phyloP scores from a whole-genome alignment of 2,113 vertebrate genomes.

The Mixornis gularis region DNA sequence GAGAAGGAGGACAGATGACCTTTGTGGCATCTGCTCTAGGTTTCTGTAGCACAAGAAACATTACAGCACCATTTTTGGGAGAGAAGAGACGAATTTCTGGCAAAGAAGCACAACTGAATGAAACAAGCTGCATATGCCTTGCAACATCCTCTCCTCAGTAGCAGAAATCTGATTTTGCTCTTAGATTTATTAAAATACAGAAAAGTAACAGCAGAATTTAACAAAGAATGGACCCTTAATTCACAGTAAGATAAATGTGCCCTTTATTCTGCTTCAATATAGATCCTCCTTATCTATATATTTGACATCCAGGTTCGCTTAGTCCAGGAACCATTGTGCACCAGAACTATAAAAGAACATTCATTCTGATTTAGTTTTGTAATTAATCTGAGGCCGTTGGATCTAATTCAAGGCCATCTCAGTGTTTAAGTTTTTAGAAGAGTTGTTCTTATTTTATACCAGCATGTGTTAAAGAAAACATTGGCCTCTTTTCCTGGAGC shows the following conservation, averaged over 20 bases:
- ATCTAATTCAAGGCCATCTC: conserved; percentile 42
- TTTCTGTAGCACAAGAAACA: background rate
- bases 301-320: conserved; percentile 19
- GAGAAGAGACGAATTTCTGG: background rate
- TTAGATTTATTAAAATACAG: background rate
- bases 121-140: conserved; percentile 11
- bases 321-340: conserved; percentile 13
- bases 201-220: background rate
- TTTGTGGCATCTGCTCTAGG: background rate
- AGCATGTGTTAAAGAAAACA: conserved; percentile 61
- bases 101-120: background rate
- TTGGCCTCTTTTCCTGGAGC: conserved; percentile 15
- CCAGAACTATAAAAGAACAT: conserved; percentile 11
- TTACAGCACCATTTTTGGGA: background rate
- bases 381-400: conserved; percentile 20
- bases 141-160: background rate
- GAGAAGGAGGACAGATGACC: background rate
- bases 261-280: conserved; percentile 24
- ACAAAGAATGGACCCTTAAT: background rate
- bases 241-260: background rate
- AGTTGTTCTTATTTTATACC: conserved; percentile 35
- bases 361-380: conserved; percentile 28
- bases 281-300: conserved; percentile 6
- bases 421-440: conserved; percentile 5
- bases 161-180: background rate